Conservation (phyloP, 2,113 vertebrate genomes). For the Ibidorhyncha struthersii region DNA sequence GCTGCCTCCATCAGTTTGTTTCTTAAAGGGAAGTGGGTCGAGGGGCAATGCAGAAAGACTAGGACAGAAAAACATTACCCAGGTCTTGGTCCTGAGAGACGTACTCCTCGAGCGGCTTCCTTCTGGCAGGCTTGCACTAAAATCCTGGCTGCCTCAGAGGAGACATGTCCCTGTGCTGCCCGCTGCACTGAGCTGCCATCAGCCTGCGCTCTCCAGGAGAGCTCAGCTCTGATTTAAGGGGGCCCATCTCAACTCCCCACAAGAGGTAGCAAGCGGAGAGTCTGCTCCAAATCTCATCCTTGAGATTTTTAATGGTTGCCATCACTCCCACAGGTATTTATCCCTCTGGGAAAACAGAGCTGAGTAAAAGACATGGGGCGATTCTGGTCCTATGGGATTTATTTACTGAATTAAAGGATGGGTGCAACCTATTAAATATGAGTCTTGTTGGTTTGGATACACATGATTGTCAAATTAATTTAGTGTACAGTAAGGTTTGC, state of each 20-base stretch:
- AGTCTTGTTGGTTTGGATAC: neutral
- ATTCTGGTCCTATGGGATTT: neutral
- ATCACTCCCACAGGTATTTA: neutral
- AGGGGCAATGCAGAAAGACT: neutral
- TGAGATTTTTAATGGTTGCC: neutral
- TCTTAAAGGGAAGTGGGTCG: neutral
- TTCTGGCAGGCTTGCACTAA: neutral
- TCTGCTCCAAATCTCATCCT: neutral
- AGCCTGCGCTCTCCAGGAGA: neutral
- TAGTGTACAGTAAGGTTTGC: neutral
- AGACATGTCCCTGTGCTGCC: neutral
- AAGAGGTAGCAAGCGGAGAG: neutral
- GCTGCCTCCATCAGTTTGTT: neutral
- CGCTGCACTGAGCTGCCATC: neutral
- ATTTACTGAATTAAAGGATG: neutral
- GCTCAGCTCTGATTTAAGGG: neutral
- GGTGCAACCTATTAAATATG: neutral
- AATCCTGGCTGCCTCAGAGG: neutral
- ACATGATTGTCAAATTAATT: neutral
- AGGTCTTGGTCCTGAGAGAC: neutral
- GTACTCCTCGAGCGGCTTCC: accelerated
- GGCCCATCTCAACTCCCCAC: neutral
- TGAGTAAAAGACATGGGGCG: neutral
- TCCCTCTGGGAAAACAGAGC: neutral
- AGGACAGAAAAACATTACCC: neutral